phyloP scores from a whole-genome alignment of 2,113 vertebrate species.

The Arizona elegans region DNA sequence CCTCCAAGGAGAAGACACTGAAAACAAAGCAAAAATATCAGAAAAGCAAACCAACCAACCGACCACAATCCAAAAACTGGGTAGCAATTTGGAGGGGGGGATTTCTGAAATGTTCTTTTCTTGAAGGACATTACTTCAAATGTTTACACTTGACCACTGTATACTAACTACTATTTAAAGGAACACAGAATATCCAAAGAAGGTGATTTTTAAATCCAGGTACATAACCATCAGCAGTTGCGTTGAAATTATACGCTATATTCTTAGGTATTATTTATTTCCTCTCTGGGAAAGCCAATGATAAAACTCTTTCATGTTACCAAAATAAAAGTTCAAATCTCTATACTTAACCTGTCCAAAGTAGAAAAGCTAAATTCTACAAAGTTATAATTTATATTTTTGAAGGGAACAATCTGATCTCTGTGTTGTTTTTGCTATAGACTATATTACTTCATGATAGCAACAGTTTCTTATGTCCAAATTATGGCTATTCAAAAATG shows the following conservation, averaged over 20 bases:
- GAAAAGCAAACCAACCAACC: not conserved
- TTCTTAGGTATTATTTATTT: conserved; percentile 41
- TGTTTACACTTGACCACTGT: not conserved
- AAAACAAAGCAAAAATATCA: not conserved
- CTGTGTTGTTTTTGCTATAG: conserved; percentile 42
- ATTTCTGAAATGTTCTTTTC: not conserved
- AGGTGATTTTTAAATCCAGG: conserved; percentile 21
- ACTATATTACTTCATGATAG: conserved; percentile 32
- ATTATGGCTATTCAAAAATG: not conserved
- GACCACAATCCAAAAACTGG: not conserved
- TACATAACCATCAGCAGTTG: conserved; percentile 3
- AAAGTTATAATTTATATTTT: conserved; percentile 48
- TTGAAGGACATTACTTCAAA: not conserved
- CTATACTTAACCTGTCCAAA: conserved; percentile 53
- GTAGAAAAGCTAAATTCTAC: conserved; percentile 24
- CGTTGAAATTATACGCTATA: conserved; percentile 27
- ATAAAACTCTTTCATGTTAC: conserved; percentile 34
- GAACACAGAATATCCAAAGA: not conserved
- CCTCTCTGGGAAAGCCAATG: conserved; percentile 35
- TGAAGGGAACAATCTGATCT: conserved; percentile 40
- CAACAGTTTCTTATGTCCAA: not conserved
- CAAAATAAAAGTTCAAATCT: conserved; percentile 26
- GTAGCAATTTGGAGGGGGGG: not conserved
- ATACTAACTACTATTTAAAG: conserved; percentile 33
- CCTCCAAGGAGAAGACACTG: not conserved